A percentile compares a stretch with the other conserved stretches of the same genome.
Evolutionary conservation across 2,888 invertebrate species (phyloP).

Genomic region (Zele albiditarsus): DNA sequence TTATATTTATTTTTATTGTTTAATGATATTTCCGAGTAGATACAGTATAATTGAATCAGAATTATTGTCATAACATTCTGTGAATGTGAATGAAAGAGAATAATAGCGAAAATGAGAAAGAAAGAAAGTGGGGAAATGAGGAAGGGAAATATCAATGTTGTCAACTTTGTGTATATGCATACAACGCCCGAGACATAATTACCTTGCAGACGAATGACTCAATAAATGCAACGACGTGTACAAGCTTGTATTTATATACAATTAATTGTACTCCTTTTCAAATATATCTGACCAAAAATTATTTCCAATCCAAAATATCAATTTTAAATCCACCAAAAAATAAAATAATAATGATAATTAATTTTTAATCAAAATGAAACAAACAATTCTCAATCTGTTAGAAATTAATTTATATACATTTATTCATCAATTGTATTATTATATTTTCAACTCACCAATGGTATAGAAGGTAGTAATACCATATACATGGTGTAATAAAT

Average conservation of each 20-base stretch:
- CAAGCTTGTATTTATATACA: slow-evolving; percentile 30
- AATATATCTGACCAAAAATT: slow-evolving; percentile 21
- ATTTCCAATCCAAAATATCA: no score
- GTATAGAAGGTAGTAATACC: no score
- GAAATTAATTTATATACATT: no score
- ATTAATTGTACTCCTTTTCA: no score
- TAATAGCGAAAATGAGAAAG: slow-evolving; percentile 9
- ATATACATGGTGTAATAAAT: background rate
- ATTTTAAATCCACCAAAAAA: no score
- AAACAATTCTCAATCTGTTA: no score
- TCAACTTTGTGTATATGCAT: slow-evolving; percentile 11
- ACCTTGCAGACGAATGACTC: background rate
- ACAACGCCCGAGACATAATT: slow-evolving; percentile 14
- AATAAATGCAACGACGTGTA: slow-evolving; percentile 50
- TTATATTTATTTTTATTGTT: no score
- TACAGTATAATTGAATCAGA: background rate
- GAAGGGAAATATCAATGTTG: slow-evolving; percentile 25
- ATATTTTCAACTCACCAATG: no score
- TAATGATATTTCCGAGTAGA: background rate
- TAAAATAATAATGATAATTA: background rate
- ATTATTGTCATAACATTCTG: background rate
- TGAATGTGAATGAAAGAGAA: slow-evolving; percentile 9
- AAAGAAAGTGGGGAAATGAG: background rate
- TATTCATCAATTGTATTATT: no score
- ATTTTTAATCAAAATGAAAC: no score